phyloP scores from a whole-genome alignment of 2,797 vertebrate genomes.

The Oryzias dopingdopingensis region DNA sequence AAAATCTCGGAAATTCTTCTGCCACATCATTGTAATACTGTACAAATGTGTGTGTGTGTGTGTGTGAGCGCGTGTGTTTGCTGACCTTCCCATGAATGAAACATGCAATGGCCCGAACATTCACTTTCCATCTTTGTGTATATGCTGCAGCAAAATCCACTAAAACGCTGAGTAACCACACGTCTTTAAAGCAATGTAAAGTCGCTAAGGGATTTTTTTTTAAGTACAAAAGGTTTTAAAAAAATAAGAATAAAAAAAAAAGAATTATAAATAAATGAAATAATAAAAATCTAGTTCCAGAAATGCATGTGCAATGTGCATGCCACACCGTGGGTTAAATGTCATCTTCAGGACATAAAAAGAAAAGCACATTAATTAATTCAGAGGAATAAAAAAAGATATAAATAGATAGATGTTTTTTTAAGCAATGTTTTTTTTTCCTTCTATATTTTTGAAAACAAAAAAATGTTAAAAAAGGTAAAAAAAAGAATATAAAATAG shows the following conservation, averaged over 20 bases:
- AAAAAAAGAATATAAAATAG: slow-evolving; percentile 58
- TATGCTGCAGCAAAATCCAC: slow-evolving; percentile 74
- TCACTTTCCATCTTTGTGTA: slow-evolving; percentile 67
- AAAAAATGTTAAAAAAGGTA: slow-evolving; percentile 65
- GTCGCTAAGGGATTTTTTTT: slow-evolving; percentile 61
- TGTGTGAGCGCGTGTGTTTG: background rate
- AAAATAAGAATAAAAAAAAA: slow-evolving; percentile 47
- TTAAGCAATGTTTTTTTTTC: slow-evolving; percentile 75
- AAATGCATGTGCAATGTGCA: slow-evolving; percentile 89
- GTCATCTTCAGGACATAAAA: slow-evolving; percentile 84
- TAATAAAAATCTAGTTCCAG: slow-evolving; percentile 80
- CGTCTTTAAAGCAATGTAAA: slow-evolving; percentile 79
- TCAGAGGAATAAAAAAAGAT: slow-evolving; percentile 73
- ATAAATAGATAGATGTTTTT: slow-evolving; percentile 82
- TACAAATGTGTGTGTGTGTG: slow-evolving; percentile 5
- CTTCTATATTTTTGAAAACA: slow-evolving; percentile 83
- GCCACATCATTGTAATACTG: slow-evolving; percentile 29
- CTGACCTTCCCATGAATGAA: slow-evolving; percentile 45
- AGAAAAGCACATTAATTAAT: slow-evolving; percentile 77
- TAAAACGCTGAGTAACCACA: slow-evolving; percentile 73
- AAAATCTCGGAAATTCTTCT: slow-evolving; percentile 30
- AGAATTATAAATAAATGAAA: slow-evolving; percentile 52
- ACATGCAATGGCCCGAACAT: slow-evolving; percentile 56
- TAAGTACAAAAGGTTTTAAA: slow-evolving; percentile 67
- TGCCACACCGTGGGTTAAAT: slow-evolving; percentile 83